Evolutionary conservation across 2,888 invertebrate genomes (phyloP), one percentile per base, ranked within the genome.

Genomic region (Clivina fossor): DNA sequence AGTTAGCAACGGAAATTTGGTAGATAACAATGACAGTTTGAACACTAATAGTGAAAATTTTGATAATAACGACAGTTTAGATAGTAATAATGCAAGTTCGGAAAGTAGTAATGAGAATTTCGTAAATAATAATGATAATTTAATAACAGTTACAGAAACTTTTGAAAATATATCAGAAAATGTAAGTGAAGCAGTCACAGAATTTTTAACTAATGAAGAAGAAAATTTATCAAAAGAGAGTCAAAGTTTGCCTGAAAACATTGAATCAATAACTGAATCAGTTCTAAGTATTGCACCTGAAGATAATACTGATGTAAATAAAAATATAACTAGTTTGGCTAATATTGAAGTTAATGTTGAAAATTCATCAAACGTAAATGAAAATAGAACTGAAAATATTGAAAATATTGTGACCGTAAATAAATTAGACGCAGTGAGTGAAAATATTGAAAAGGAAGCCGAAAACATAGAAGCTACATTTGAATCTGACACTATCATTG

Each of bases 251-350:
- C n/a, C n/a, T 7, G n/a, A 33, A 11, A 33, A 7, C 11, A 13
- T n/a, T 33, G 13, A 33, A 13, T n/a, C 4, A 33, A 7, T 4
- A n/a, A 8, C 13, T 33, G 33, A 33, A 33, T n/a, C 11, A 33
- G 11, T n/a, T 33, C 9, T n/a, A 24, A 24, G 4, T n/a, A n/a
- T n/a, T n/a, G n/a, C 11, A 7, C 44, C 44, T 44, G 44, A 30
- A 28, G 19, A 18, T 44, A 30, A 8, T 15, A 16, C 30, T 28
- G 19, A 28, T n/a, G n/a, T n/a, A n/a, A n/a, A n/a, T n/a, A n/a
- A n/a, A n/a, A n/a, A n/a, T n/a, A n/a, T n/a, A n/a, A n/a, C n/a
- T n/a, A n/a, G n/a, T n/a, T n/a, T n/a, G n/a, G n/a, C n/a, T n/a
- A n/a, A n/a, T n/a, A n/a, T n/a, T n/a, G n/a, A n/a, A n/a, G n/a